phyloP scores from a whole-genome alignment of 2,888 invertebrate species.

The Sialis lutaria region DNA sequence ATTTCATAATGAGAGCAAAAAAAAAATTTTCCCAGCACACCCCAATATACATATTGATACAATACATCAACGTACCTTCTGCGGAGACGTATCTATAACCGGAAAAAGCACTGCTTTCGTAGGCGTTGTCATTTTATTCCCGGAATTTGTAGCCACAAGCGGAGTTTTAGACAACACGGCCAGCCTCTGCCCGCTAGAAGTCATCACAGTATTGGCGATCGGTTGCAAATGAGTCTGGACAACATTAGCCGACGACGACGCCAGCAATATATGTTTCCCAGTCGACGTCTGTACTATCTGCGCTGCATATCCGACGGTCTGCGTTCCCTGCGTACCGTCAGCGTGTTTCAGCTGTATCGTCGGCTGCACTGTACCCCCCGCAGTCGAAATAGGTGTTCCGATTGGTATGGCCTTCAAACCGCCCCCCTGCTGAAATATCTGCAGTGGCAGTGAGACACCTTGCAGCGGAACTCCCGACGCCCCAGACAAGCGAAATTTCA shows the following conservation, averaged over 20 bases:
- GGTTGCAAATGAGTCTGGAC: slow-evolving; percentile 20
- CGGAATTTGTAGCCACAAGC: slow-evolving; percentile 23
- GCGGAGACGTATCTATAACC: background rate
- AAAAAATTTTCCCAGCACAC: too few relatives aligned
- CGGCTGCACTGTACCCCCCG: background rate
- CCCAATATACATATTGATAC: too few relatives aligned
- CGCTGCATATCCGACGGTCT: background rate
- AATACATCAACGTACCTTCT: too few relatives aligned
- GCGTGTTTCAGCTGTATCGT: background rate
- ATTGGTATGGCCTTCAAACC: slow-evolving; percentile 30
- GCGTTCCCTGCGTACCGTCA: background rate
- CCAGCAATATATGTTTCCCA: slow-evolving; percentile 49
- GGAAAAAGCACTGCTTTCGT: background rate
- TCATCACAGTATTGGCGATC: slow-evolving; percentile 25
- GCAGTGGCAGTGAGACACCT: slow-evolving; percentile 31
- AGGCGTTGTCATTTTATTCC: slow-evolving; percentile 1
- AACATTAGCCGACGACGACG: slow-evolving; percentile 28
- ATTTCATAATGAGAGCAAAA: too few relatives aligned
- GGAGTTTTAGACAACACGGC: slow-evolving; percentile 35
- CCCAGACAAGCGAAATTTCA: slow-evolving; percentile 19
- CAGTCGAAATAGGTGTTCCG: background rate
- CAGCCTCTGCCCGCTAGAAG: slow-evolving; percentile 36
- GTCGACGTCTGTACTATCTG: slow-evolving; percentile 54
- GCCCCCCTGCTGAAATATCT: slow-evolving; percentile 29
- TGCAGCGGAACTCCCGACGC: slow-evolving; percentile 20